These are phyloP conservation scores for Eurystomus glaucurus DNA, from an alignment of 2,797 vertebrate species.

Conservation along the genomic window DNA sequence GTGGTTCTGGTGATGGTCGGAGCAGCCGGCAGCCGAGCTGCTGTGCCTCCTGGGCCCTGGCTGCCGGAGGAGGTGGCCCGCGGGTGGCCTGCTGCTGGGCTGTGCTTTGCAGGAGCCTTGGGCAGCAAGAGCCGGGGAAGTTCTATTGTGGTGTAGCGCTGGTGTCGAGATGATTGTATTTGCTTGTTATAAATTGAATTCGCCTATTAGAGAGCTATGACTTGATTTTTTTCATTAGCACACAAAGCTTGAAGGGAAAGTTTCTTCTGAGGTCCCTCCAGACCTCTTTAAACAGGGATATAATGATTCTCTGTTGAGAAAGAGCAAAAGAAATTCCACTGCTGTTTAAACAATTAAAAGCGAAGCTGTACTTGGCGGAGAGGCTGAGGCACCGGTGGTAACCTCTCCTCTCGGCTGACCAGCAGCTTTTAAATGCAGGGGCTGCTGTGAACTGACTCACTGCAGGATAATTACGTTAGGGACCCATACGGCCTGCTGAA, in stretches of 20 bases:
- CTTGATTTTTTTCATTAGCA: conserved; percentile 72
- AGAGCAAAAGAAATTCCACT: conserved; percentile 40
- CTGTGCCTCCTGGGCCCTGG: fast-evolving
- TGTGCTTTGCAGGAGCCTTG: not conserved
- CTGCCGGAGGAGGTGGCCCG: not conserved
- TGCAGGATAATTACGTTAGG: conserved; percentile 86
- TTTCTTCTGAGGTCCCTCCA: conserved; percentile 57
- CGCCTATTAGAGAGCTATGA: conserved; percentile 51
- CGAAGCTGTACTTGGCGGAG: not conserved
- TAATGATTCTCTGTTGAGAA: conserved; percentile 56
- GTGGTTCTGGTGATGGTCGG: fast-evolving
- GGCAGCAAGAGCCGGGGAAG: not conserved
- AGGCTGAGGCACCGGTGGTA: not conserved
- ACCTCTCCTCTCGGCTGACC: conserved; percentile 72
- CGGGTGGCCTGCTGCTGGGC: no score
- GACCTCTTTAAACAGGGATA: conserved; percentile 36
- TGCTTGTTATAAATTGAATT: conserved; percentile 75
- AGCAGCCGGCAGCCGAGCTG: not conserved
- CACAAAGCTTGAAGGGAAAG: conserved; percentile 66
- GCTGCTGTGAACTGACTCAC: conserved; percentile 79
- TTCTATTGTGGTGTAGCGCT: not conserved
- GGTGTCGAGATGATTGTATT: conserved; percentile 43
- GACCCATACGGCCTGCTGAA: conserved; percentile 82
- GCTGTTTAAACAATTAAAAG: conserved; percentile 59
- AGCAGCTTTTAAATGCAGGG: conserved; percentile 78